Evolutionary conservation across 1,140 invertebrate species (phyloP).

Genomic region (Hycleus cichorii): DNA sequence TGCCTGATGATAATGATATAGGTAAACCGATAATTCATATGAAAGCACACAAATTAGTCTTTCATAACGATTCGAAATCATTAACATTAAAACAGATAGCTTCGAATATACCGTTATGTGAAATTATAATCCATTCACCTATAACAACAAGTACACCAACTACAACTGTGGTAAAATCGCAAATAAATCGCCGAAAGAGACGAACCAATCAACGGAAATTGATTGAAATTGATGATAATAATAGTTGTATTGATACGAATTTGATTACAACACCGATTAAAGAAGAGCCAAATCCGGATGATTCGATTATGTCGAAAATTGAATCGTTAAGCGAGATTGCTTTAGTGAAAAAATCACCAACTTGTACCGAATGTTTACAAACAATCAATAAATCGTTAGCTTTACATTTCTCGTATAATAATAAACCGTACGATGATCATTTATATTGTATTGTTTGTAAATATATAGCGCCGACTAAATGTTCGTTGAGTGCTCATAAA

Average conservation of each 20-base stretch:
- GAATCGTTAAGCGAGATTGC: slow-evolving; percentile 23
- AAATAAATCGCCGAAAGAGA: background rate
- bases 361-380: slow-evolving; percentile 28
- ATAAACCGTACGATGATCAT: slow-evolving; percentile 21
- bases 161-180: slow-evolving; percentile 10
- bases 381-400: slow-evolving; percentile 5
- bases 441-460: slow-evolving; percentile 39
- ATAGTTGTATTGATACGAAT: too few species aligned
- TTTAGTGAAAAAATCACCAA: background rate
- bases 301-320: slow-evolving; percentile 32
- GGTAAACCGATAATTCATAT: slow-evolving; percentile 27
- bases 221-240: background rate
- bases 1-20: slow-evolving; percentile 19
- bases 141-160: background rate
- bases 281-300: slow-evolving; percentile 12
- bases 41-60: slow-evolving; percentile 25
- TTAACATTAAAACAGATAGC: slow-evolving; percentile 30
- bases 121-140: slow-evolving; percentile 17
- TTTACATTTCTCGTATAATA: slow-evolving; percentile 25
- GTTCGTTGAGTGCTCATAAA: slow-evolving; percentile 43
- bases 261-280: background rate
- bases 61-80: slow-evolving; percentile 9
- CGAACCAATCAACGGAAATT: background rate
- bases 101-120: slow-evolving; percentile 30
- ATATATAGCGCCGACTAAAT: slow-evolving; percentile 42